Evolutionary conservation across 2,888 invertebrate species (phyloP), one percentile per base, ranked within the genome.

Genomic region (Heteromyza rotundicornis): DNA sequence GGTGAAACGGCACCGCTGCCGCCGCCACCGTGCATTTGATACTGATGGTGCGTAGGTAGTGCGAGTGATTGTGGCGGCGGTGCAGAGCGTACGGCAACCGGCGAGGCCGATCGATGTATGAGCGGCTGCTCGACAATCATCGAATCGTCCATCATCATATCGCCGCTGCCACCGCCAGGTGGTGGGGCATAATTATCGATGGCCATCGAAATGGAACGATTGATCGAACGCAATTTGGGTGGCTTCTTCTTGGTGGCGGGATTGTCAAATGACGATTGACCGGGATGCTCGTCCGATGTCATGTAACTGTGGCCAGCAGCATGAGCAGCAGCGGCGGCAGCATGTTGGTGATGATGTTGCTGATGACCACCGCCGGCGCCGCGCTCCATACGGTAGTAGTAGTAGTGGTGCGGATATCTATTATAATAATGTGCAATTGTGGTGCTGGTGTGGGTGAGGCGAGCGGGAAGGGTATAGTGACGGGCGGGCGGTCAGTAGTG

Each of bases 141-240:
- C 60, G 80, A 75, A 54, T 79, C 75, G 51, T 76, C 78, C 64
- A 75, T 70, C 55, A 77, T 62, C 73, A 74, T 71, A 62, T 72
- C 62, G 32, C 59, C 60, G n/a, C 53, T 50, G 16, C 51, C 36
- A 61, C 63, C 63, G n/a, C 16, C 56, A 66, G 63, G 32, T 12
- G 27, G 54, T 63, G 82, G 82, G 47, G 78, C 77, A 71, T 84
- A 84, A 57, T 84, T 83, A 58, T 84, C 83, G 64, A 84, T 82
- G 62, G 84, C 82, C 78, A 84, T 80, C 40, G 83, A 84, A 23
- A 83, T 74, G n/a, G 83, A 82, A 35, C 83, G 81, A 70, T 83
- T 81, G 61, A 82, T 80, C 64, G 81, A 76, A 75, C 80, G 82
- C 68, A 84, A 74, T 78, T 84, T 84, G 72, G 83, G 83, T 65